Evolutionary conservation across 2,797 vertebrate species (phyloP), one percentile per base, ranked within the genome.

Genomic region (Crocodylus rhombifer): DNA sequence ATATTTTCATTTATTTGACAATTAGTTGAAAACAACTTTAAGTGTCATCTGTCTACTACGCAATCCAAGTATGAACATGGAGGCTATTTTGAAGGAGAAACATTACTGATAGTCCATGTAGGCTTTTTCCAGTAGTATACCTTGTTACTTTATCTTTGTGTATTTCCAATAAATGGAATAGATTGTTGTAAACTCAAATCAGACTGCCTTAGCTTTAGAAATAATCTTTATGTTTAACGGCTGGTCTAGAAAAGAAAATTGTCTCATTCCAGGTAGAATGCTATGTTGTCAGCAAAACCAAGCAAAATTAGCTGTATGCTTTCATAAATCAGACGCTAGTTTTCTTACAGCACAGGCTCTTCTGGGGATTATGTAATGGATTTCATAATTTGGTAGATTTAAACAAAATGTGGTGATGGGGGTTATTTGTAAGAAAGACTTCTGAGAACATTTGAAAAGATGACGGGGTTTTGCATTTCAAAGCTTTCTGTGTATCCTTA

Each of bases 211-310:
- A 51, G 4, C 14, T 73, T 21, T 73, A 36, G 23, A 73, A 73
- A 73, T 26, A 73, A 73, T 51, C 23, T 14, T 73, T 14, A 33
- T 75, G 7, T 55, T 88, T 84, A 77, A n/a, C 25, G 55, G 25
- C 21, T 89, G 21, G 5, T 65, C 21, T 0, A 64, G 76, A 79
- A 73, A 73, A 67, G 4, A 21, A 1, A 3, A 61, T 21, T 23
- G 25, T 55, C 8, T 26, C 51, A 6, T 60, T 30, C 67, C 61
- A 33, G 77, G 1, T 77, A 30, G 67, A 85, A 78, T 64, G 33
- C 3, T 0, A 63, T 63, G 75, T 2, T 0, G 4, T 7, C 57
- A 28, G 26, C 63, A 15, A 85, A 88, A 58, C 14, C 36, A 4
- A 33, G 55, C 17, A 4, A n/a, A 67, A 71, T 81, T 62, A 56